Percentiles rank a stretch among this genome's conserved stretches.
These are phyloP conservation scores for Limosa lapponica DNA, from an alignment of 2,797 vertebrate genomes.

Conservation along the genomic window DNA sequence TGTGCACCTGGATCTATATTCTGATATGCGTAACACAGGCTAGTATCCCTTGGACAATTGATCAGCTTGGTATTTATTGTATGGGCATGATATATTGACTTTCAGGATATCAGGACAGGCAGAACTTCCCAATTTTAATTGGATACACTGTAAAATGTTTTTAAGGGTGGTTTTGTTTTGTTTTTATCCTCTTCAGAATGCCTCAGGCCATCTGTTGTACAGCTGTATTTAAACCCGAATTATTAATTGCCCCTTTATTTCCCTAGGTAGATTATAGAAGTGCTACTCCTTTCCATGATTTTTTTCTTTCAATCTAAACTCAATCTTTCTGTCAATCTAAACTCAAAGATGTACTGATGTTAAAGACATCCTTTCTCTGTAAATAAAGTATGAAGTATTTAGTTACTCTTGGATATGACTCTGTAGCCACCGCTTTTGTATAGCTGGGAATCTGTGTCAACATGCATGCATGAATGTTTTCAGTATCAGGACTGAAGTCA, in stretches of 20 bases:
- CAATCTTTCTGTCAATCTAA: neutral
- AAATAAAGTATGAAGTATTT: neutral
- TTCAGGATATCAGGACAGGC: neutral
- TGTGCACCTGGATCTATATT: neutral
- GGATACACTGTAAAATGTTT: neutral
- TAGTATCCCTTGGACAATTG: neutral
- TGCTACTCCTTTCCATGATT: neutral
- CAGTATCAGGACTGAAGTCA: neutral
- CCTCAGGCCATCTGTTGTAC: neutral
- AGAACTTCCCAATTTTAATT: neutral
- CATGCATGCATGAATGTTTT: neutral
- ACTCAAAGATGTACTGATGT: neutral
- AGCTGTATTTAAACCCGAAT: neutral
- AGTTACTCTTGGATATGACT: neutral
- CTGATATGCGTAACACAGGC: neutral
- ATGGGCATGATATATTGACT: neutral
- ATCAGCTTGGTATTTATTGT: neutral
- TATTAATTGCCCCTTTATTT: neutral
- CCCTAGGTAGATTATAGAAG: neutral
- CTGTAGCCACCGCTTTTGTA: neutral
- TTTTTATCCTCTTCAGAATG: rapidly evolving
- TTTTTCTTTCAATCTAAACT: neutral
- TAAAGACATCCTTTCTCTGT: neutral
- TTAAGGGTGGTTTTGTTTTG: neutral
- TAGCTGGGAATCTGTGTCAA: neutral